Percentiles rank a stretch among this genome's conserved stretches.
Conservation (phyloP, 92 coral and sea anemone species). For the Epizoanthus scotinus region DNA sequence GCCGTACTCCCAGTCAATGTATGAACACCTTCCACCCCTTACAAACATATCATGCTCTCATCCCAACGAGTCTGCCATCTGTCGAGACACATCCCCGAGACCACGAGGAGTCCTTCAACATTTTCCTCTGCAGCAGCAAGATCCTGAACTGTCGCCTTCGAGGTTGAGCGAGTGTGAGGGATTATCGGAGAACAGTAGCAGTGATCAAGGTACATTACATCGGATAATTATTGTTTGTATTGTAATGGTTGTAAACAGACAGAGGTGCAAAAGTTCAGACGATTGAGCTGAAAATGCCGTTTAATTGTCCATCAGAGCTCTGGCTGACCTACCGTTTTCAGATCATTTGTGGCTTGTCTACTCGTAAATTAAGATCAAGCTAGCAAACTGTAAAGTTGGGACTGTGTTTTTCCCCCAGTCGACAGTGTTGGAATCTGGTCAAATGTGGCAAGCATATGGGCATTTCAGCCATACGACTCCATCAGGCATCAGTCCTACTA, state of each 20-base stretch:
- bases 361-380: background rate
- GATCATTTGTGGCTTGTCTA: background rate
- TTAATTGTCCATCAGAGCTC: constrained; percentile 9
- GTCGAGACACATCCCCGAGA: background rate
- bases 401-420: no score
- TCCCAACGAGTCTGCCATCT: background rate
- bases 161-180: constrained; percentile 22
- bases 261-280: constrained; percentile 25
- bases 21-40: constrained; percentile 28
- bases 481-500: no score
- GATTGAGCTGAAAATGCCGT: background rate
- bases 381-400: no score
- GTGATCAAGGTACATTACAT: constrained; percentile 38
- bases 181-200: constrained; percentile 41
- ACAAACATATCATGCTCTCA: constrained; percentile 12
- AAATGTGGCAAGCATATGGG: no score
- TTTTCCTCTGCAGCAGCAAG: constrained; percentile 18
- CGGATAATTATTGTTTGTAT: constrained; percentile 5
- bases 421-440: no score
- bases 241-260: constrained; percentile 27
- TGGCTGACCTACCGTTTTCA: background rate
- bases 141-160: constrained; percentile 34
- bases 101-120: constrained; percentile 18
- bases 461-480: no score
- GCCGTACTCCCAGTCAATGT: constrained; percentile 10